Evolutionary conservation across 2,797 vertebrate species (phyloP), one percentile per base, ranked within the genome.

Genomic region (Pampus argenteus): DNA sequence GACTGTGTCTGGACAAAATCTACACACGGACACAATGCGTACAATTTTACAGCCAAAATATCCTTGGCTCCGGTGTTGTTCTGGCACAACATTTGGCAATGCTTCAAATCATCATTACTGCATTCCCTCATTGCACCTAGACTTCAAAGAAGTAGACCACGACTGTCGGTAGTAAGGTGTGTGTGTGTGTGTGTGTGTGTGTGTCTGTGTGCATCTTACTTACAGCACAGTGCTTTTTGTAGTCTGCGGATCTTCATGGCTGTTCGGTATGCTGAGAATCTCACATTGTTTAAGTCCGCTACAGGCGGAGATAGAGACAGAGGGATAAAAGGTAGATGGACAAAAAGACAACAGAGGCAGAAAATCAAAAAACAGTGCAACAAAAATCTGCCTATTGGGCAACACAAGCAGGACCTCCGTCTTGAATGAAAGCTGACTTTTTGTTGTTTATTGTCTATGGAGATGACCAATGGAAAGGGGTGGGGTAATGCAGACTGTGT

Each of bases 241-340:
- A 99, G 95, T 66, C 98, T 92, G 66, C 98, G 96, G 83, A 98
- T 99, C 93, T 99, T 99, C 96, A 99, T 99, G 63, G 97, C 98
- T 0, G 97, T 99, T 73, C 98, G 95, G 91, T 99, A 99, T 38
- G 98, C 98, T 5, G 98, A 99, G 93, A 99, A 99, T 73, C 98
- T 96, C 31, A 99, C 97, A 0, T 98, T 99, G 93, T 99, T 99
- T 87, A 99, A 88, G 90, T 99, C 98, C 61, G 95, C 98, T 99
- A 83, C 75, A 94, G 54, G 58, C 49, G 36, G 62, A 45, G 61
- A 72, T 5, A 57, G 31, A 74, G 66, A 77, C 23, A 1, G 18
- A 48, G 15, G 69, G 74, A 86, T 70, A 74, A 88, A 67, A 79
- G 58, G 57, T 10, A 64, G 67, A 60, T 1, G 9, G 74, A 74